A percentile compares a stretch with the other conserved stretches of the same genome.
Conservation (phyloP, 1,140 invertebrate species). For the Drosophila pallidifrons region DNA sequence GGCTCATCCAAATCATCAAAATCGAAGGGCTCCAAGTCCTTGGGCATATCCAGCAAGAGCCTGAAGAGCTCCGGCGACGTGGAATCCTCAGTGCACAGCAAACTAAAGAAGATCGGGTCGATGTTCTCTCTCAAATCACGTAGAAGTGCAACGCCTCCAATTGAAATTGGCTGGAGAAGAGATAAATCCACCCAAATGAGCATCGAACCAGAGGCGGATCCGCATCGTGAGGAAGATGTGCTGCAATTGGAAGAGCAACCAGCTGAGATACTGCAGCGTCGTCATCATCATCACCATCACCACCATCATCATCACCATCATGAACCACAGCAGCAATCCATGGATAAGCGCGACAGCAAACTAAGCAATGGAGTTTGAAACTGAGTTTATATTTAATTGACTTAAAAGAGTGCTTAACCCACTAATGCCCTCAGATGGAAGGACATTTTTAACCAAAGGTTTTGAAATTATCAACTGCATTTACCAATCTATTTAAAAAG, state of each 20-base stretch:
- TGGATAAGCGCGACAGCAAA: conserved; percentile 51
- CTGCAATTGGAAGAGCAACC: conserved; percentile 2
- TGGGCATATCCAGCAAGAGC: conserved; percentile 70
- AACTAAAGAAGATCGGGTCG: conserved; percentile 74
- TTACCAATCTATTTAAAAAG: conserved; percentile 3
- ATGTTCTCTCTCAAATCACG: conserved; percentile 77
- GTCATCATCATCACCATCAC: conserved; percentile 63
- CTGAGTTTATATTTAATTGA: background rate
- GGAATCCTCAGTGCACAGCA: conserved; percentile 69
- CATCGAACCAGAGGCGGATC: conserved; percentile 21
- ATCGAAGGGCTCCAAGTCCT: conserved; percentile 59
- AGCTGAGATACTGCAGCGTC: conserved; percentile 23
- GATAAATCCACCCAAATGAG: conserved; percentile 69
- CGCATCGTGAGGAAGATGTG: conserved; percentile 7
- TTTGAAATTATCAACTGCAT: conserved; percentile 20
- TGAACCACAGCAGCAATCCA: conserved; percentile 19
- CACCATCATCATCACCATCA: conserved; percentile 25
- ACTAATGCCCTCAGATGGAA: background rate
- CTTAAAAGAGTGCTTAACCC: background rate
- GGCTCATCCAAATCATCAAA: conserved; percentile 52
- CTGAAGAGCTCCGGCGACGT: conserved; percentile 56
- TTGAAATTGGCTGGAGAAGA: conserved; percentile 57
- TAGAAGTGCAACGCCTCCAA: conserved; percentile 48
- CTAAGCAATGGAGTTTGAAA: conserved; percentile 55
- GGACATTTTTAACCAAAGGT: background rate